Base-by-base conservation (phyloP, 2,888 invertebrate genomes). In the Nemotelus pantherinus region DNA sequence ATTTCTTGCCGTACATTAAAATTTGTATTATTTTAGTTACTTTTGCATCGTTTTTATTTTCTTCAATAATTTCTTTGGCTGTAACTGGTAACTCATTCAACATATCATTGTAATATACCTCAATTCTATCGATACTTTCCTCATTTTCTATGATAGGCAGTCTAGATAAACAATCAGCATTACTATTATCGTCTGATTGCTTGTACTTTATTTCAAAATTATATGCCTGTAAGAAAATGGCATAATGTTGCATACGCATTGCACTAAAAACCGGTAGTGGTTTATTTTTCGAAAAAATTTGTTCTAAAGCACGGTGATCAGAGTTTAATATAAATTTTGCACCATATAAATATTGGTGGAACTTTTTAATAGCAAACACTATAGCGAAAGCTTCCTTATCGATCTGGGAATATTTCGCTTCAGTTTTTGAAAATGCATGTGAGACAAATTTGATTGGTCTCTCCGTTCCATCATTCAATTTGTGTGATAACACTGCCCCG, bases 101-200 rank as follows among this genome's bases (percentile, higher is more conserved):
- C 1, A 50, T 50, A 50, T 50, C 50, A 50, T 50, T 50, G 50
- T 50, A 50, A 50, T 7, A 50, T 10, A 50, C 50, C 10, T 50
- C 50, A 50, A 50, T 50, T 50, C 50, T 10, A 50, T 50, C 50
- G 7, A 50, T 10, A 50, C 50, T 50, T 50, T 50, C 50, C 50
- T 50, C 50, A 10, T 50, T 50, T 50, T 50, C 50, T 50, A 50
- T 50, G 50, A 50, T 50, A 50, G 50, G 10, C 1, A 50, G 50
- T 50, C 50, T 50, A 50, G 50, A 50, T 50, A 50, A 50, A 50
- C 50, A 50, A 50, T 50, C 50, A 50, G 50, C 50, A 50, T 50
- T 5, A 50, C 50, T 10, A 50, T 50, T 50, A 7, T 50, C 50
- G 1, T 50, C 50, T 50, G 50, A 50, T 50, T 1, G 50, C 50